Conservation (phyloP, 2,797 vertebrate species). For the Tympanoctomys barrerae region DNA sequence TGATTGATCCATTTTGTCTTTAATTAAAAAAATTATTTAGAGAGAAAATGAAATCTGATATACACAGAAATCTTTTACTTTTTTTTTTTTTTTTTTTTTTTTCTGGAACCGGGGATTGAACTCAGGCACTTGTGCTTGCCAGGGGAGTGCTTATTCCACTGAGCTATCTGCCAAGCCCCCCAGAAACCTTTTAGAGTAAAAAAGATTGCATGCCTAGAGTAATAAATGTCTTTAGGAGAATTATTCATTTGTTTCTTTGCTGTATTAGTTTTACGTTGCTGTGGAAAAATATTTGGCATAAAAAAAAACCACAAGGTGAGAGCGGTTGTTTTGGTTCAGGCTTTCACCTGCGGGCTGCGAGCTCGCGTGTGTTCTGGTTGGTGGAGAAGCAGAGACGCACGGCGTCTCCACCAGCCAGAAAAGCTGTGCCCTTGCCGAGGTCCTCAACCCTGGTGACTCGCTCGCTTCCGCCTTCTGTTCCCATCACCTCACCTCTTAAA, state of each 20-base stretch:
- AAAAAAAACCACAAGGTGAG: neutral
- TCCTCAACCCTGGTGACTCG: too few species aligned
- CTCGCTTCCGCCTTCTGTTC: neutral
- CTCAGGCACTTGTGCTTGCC: too few species aligned
- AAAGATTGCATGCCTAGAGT: neutral
- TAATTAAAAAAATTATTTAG: neutral
- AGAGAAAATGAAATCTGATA: neutral
- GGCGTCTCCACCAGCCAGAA: too few species aligned
- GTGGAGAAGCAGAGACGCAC: neutral
- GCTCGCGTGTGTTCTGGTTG: rapidly evolving
- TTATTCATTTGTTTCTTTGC: constrained; percentile 3
- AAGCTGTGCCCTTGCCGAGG: neutral
- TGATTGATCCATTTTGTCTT: neutral
- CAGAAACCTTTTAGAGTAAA: neutral
- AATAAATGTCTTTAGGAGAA: neutral
- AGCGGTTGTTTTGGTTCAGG: neutral
- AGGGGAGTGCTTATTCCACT: too few species aligned
- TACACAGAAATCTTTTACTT: neutral
- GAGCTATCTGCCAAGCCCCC: too few species aligned
- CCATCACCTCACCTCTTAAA: neutral
- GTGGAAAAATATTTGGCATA: neutral
- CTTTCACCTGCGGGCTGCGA: neutral
- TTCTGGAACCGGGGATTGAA: too few species aligned
- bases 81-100: too few species aligned
- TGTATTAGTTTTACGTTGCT: neutral